These are phyloP conservation scores for Drosophila pseudotalamancana DNA, from an alignment of 2,888 invertebrate genomes.

Conservation along the genomic window DNA sequence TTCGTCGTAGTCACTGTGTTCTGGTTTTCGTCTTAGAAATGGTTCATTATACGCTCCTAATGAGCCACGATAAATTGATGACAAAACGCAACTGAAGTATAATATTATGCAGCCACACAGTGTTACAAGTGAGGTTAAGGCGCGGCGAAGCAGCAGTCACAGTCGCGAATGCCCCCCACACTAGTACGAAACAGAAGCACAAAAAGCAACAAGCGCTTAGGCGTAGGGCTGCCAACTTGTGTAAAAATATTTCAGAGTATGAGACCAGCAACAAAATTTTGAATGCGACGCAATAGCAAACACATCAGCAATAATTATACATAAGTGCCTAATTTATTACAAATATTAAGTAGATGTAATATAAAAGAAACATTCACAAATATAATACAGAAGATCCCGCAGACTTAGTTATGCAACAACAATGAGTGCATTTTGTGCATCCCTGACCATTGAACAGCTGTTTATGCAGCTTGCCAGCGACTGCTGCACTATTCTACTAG, in stretches of 20 bases:
- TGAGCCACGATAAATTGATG: constrained; percentile 54
- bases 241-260: constrained; percentile 4
- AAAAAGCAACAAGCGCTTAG: constrained; percentile 59
- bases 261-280: constrained; percentile 7
- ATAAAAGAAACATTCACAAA: background rate
- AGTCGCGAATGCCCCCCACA: constrained; percentile 47
- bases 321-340: constrained; percentile 6
- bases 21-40: constrained; percentile 34
- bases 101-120: constrained; percentile 70
- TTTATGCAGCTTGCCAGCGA: constrained; percentile 43
- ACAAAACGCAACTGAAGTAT: constrained; percentile 35
- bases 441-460: constrained; percentile 55
- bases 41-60: constrained; percentile 42
- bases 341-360: background rate
- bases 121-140: constrained; percentile 72
- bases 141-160: constrained; percentile 36
- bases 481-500: constrained; percentile 26
- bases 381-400: background rate
- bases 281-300: constrained; percentile 54
- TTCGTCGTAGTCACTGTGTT: constrained; percentile 11
- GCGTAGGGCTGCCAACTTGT: constrained; percentile 45
- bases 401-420: constrained; percentile 50
- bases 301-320: background rate
- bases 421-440: constrained; percentile 44
- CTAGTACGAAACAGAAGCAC: constrained; percentile 53